These are phyloP conservation scores for Drosophila borealis DNA, from an alignment of 2,888 invertebrate species.

Conservation along the genomic window DNA sequence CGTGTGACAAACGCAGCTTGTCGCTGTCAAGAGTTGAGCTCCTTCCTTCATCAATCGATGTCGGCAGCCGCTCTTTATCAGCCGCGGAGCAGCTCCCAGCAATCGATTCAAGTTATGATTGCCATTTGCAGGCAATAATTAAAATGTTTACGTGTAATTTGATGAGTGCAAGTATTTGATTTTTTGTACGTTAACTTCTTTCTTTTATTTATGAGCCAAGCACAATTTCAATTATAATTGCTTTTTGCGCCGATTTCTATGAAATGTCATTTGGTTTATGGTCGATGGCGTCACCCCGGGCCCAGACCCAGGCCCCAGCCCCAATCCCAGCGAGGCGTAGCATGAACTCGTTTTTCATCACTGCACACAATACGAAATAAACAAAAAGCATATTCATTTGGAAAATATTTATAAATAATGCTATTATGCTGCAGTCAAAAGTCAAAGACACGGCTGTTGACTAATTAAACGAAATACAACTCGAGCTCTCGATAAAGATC, in stretches of 20 bases:
- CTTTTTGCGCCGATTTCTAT: conserved; percentile 53
- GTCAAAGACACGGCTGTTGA: conserved; percentile 24
- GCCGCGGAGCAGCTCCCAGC: conserved; percentile 6
- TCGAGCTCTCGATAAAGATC: conserved; percentile 36
- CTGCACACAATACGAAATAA: conserved; percentile 35
- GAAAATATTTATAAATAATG: conserved; percentile 5
- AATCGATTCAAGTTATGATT: conserved; percentile 32
- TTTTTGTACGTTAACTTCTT: neutral
- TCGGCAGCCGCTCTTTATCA: conserved; percentile 31
- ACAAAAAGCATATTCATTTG: conserved; percentile 4
- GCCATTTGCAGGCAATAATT: conserved; percentile 69
- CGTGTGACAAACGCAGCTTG: conserved; percentile 62
- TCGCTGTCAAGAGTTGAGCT: conserved; percentile 53
- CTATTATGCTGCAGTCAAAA: conserved; percentile 31
- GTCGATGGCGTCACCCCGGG: conserved; percentile 34
- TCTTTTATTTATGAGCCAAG: conserved; percentile 14
- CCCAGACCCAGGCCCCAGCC: conserved; percentile 2
- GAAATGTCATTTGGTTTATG: conserved; percentile 43
- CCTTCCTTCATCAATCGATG: conserved; percentile 52
- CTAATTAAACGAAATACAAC: conserved; percentile 38
- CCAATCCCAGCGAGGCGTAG: conserved; percentile 48
- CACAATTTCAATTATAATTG: conserved; percentile 60
- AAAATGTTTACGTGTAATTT: conserved; percentile 67
- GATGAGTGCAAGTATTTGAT: neutral
- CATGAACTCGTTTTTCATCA: conserved; percentile 74